These are phyloP conservation scores for Beaufortia kweichowensis DNA, from an alignment of 2,113 vertebrate species.

Conservation along the genomic window DNA sequence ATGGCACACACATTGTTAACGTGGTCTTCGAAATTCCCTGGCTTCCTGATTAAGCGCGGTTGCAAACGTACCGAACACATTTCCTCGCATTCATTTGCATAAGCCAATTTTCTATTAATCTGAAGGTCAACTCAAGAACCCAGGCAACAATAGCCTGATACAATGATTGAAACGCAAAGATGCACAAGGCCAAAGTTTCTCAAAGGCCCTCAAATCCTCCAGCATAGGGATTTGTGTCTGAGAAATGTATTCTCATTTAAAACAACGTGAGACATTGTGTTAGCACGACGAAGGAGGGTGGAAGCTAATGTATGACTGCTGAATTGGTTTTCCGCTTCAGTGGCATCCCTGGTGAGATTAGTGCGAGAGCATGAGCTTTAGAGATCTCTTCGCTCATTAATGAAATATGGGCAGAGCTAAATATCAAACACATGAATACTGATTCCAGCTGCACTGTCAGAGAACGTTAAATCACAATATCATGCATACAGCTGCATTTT, in stretches of 20 bases:
- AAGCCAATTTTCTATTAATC: constrained; percentile 21
- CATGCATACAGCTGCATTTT: background rate
- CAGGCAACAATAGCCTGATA: constrained; percentile 23
- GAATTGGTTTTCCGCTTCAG: constrained; percentile 29
- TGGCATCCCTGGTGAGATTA: constrained; percentile 45
- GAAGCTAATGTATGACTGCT: constrained; percentile 28
- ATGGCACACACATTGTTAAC: background rate
- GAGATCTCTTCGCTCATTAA: constrained; percentile 46
- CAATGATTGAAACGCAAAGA: constrained; percentile 29
- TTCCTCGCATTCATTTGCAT: constrained; percentile 36
- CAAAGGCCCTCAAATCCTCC: constrained; percentile 42
- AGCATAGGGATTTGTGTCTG: constrained; percentile 47
- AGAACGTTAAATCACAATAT: constrained; percentile 1
- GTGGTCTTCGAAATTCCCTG: constrained; percentile 31
- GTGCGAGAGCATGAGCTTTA: constrained; percentile 27
- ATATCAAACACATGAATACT: constrained; percentile 26
- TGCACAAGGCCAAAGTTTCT: constrained; percentile 29
- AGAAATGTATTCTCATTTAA: constrained; percentile 44
- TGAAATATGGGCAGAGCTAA: constrained; percentile 40
- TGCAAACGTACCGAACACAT: background rate
- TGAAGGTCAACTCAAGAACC: constrained; percentile 44
- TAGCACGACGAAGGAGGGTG: constrained; percentile 18
- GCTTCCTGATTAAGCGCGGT: constrained; percentile 24
- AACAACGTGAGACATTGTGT: constrained; percentile 36
- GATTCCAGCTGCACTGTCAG: constrained; percentile 27